Evolutionary conservation across 1,140 invertebrate species (phyloP).

Genomic region (Bombus turneri): DNA sequence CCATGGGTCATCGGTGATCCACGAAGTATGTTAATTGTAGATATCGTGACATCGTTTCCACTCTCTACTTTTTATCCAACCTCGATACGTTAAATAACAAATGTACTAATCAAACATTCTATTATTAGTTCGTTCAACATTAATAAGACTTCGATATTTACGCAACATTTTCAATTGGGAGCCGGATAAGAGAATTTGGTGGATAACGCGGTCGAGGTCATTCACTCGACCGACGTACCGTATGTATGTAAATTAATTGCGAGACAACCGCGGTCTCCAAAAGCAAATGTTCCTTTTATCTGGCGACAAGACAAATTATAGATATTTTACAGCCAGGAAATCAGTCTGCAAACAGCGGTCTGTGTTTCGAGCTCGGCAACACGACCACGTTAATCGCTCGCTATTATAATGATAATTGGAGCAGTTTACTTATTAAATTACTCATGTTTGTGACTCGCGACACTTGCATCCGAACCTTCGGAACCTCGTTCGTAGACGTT

Average conservation of each 20-base stretch:
- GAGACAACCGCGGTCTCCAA: not conserved
- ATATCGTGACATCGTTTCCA: not conserved
- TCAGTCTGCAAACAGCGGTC: not conserved
- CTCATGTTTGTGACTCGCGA: not conserved
- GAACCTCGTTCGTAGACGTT: not conserved
- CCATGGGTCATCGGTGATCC: not conserved
- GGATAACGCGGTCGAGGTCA: constrained; percentile 29
- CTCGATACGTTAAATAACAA: not conserved
- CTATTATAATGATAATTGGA: constrained; percentile 33
- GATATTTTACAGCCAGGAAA: constrained; percentile 13
- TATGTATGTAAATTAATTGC: constrained; percentile 62
- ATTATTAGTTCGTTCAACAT: not conserved
- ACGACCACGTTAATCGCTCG: not conserved
- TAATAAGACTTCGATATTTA: not conserved
- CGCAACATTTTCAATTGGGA: not conserved
- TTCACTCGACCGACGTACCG: constrained; percentile 47
- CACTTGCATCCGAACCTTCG: not conserved
- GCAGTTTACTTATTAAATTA: constrained; percentile 22
- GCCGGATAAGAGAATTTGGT: constrained; percentile 18
- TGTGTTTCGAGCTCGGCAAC: not conserved
- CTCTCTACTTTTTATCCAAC: not conserved
- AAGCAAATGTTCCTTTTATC: constrained; percentile 38
- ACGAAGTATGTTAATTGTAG: not conserved
- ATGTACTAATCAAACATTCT: not conserved
- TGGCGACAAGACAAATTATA: not conserved